A percentile compares a stretch with the other conserved stretches of the same genome.
Evolutionary conservation across 1,140 invertebrate genomes (phyloP).

Genomic region (Neodiprion pinetum): DNA sequence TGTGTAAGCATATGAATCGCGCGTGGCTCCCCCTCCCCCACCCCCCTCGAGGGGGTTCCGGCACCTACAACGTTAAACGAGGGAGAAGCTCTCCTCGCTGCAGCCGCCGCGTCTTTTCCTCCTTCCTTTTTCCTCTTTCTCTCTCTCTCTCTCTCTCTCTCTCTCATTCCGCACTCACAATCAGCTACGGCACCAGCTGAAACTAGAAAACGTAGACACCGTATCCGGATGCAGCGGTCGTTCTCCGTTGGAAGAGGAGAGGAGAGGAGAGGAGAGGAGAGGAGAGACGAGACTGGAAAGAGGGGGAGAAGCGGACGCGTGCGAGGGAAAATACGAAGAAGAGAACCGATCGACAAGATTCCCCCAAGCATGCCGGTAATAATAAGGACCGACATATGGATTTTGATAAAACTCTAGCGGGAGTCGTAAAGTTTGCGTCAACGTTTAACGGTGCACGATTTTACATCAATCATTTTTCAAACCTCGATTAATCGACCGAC

Average conservation of each 20-base stretch:
- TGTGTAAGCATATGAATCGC: slow-evolving; percentile 10
- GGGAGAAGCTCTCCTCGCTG: not conserved
- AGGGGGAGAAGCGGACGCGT: slow-evolving; percentile 11
- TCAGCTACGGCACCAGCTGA: slow-evolving; percentile 10
- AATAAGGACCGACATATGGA: not conserved
- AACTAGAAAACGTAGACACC: slow-evolving; percentile 18
- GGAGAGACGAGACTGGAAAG: not conserved
- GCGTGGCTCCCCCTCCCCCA: not conserved
- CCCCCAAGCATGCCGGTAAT: not conserved
- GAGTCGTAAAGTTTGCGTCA: slow-evolving; percentile 9
- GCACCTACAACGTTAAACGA: too few species aligned
- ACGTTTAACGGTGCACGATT: not conserved
- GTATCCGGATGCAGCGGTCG: slow-evolving; percentile 11
- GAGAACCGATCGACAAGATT: slow-evolving; percentile 11
- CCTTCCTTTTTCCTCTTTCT: not conserved
- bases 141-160: not conserved
- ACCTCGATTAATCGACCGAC: too few species aligned
- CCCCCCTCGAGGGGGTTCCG: too few species aligned
- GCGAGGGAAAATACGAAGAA: slow-evolving; percentile 12
- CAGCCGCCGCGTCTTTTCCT: not conserved
- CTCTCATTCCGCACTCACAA: not conserved
- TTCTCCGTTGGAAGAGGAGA: slow-evolving; percentile 6
- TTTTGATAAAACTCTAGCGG: not conserved
- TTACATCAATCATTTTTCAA: too few species aligned
- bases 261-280: slow-evolving; percentile 16